Base-by-base conservation (phyloP, 2,888 invertebrate species). In the Mesorhabditis spiculigera region DNA sequence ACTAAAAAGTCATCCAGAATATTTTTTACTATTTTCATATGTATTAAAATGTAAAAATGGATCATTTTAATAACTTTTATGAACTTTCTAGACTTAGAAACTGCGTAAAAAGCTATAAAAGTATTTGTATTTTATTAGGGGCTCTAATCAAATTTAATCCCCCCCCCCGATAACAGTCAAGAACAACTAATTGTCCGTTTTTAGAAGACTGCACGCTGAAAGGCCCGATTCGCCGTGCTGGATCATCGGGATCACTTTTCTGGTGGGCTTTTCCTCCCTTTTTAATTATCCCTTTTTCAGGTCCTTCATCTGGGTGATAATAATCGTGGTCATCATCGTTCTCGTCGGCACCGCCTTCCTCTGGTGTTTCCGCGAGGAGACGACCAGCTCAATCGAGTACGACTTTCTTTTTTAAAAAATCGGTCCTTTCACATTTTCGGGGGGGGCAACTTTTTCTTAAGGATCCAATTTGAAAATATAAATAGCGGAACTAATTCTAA, bases 151-250 rank as follows among this genome's bases (percentile, higher is more conserved):
- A 13, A 10, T 13, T 10, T 13, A 58, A 50, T 58, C n/a, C 10
- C 58, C 2, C 58, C 10, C 10, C n/a, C n/a, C 28, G 6, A 16
- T 16, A 65, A 3, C 28, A 58, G 66, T 16, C 66, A 16, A 16
- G 44, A 44, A 61, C 45, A 65, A 43, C 5, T 16, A 5, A 6
- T 65, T 2, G 43, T 42, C 3, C 10, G 43, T 63, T 67, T 75
- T n/a, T 73, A 79, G 79, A 80, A 68, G 79, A 80, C 71, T 80
- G 79, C 42, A 73, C 78, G 3, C 63, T 65, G 62, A 69, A 62
- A 50, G 69, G 68, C 58, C 62, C 68, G 43, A 68, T 67, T 43
- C 68, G 63, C 5, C 66, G 45, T 6, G 43, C 67, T 8, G 68
- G 64, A n/a, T 58, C 67, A n/a, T 65, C 72, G 6, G 42, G 64